Conservation (phyloP, 2,797 vertebrate species). For the Rhabdophis nuchalis region DNA sequence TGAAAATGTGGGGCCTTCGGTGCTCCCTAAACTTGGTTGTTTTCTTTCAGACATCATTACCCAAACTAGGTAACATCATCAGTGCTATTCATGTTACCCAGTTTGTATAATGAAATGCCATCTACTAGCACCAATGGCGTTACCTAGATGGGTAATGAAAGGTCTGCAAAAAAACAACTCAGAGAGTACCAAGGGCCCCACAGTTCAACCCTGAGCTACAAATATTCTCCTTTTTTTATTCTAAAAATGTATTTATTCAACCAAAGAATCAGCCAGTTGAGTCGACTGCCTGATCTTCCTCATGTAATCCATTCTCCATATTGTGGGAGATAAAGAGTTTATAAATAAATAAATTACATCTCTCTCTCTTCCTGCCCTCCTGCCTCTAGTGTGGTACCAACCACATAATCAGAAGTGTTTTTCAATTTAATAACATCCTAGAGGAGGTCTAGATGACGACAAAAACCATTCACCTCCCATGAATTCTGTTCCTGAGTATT, state of each 20-base stretch:
- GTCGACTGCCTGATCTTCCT: background rate
- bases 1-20: background rate
- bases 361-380: background rate
- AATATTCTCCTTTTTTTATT: background rate
- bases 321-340: background rate
- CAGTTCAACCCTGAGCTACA: background rate
- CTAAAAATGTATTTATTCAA: background rate
- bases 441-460: background rate
- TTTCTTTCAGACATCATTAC: background rate
- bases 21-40: background rate
- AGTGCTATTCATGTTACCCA: background rate
- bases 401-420: background rate
- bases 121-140: background rate
- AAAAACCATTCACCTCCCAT: background rate
- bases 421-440: no score
- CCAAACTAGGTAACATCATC: background rate
- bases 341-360: background rate
- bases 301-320: background rate
- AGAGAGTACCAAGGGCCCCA: background rate
- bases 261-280: background rate
- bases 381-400: background rate
- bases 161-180: background rate
- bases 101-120: background rate
- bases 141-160: background rate
- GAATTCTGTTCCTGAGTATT: background rate